These are phyloP conservation scores for Hystrix cristata DNA, from an alignment of 2,113 vertebrate genomes.

Conservation along the genomic window DNA sequence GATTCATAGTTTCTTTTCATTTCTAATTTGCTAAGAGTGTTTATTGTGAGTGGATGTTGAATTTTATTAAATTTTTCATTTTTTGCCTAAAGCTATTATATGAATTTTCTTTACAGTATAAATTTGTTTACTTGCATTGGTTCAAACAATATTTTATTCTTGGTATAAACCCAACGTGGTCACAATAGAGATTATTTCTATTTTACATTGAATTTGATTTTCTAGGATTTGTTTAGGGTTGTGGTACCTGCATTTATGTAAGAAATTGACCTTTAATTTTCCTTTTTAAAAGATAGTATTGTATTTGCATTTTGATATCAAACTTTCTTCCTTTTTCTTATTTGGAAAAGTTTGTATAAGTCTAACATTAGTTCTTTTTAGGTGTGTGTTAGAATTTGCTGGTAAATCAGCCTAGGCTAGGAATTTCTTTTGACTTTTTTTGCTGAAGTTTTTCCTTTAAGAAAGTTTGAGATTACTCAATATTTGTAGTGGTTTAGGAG, in stretches of 20 bases:
- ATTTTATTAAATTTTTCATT: neutral
- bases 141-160: neutral
- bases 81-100: neutral
- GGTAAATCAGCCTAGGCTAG: neutral
- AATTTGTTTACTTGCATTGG: neutral
- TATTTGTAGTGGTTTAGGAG: neutral
- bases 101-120: neutral
- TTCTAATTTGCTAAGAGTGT: conserved; percentile 22
- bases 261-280: neutral
- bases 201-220: neutral
- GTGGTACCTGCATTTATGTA: neutral
- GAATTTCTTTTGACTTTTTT: neutral
- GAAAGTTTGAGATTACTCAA: neutral
- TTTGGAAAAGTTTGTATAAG: neutral
- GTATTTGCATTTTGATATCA: neutral
- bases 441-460: neutral
- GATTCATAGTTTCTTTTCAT: neutral
- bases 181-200: neutral
- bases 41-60: neutral
- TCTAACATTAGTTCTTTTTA: neutral
- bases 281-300: neutral
- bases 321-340: neutral
- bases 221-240: neutral
- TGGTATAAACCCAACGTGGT: neutral
- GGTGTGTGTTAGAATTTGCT: neutral